Evolutionary conservation across 2,113 vertebrate species (phyloP), one percentile per base, ranked within the genome.

Genomic region (Peucedramus taeniatus): DNA sequence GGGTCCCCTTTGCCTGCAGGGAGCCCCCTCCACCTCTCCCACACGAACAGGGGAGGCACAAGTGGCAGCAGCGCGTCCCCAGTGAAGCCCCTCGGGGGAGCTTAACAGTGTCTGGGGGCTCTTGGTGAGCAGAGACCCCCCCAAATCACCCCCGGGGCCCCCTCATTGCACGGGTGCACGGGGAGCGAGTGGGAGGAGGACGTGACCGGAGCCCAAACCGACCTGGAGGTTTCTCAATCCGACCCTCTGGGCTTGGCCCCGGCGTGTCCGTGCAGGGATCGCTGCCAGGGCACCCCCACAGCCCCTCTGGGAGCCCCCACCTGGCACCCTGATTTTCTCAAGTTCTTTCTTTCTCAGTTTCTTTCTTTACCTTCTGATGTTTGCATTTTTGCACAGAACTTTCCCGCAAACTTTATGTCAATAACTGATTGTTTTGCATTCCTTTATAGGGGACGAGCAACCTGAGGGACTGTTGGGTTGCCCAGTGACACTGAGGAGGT

Each of bases 91-190:
- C 66, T 7, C 1, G 0, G 49, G 49, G 53, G 71, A 7, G 3
- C 1, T 76, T 7, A 5, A 8, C 8, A 4, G 4, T 0, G 0
- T 7, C 18, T 19, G 28, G 57, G 57, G 28, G 45, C 0, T 37
- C 39, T 30, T 8, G 53, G 51, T 1, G 27, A 82, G 49, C 57
- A 22, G 16, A 57, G 18, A 35, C 13, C 11, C 19, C 16, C 35
- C 18, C 3, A 33, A 75, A 49, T 4, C 2, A 3, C 20, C 40
- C 66, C 20, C 0, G 0, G 7, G 13, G 66, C 44, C n/a, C 0
- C 57, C 11, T 40, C 61, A 2, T 4, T 8, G n/a, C 39, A 2
- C 13, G 6, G 21, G 24, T 2, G 42, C 31, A 2, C 10, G 0
- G 35, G 6, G 37, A 86, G 16, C 0, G 3, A 66, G 82, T 4